phyloP scores from a whole-genome alignment of 2,797 vertebrate species.

The Nannoperca australis region DNA sequence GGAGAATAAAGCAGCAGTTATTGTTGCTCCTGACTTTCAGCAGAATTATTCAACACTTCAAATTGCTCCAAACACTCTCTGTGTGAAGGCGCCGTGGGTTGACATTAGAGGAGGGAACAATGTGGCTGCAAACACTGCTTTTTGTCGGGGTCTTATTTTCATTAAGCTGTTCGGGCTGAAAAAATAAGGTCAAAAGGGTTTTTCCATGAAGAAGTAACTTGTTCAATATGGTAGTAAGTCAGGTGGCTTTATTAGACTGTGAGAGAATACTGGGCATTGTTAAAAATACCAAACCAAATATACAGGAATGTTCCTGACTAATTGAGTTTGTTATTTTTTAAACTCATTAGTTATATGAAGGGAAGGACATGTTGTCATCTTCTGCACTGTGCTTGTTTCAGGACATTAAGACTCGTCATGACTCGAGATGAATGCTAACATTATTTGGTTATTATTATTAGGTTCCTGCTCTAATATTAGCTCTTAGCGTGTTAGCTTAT shows the following conservation, averaged over 20 bases:
- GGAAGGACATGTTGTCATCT: conserved; percentile 22
- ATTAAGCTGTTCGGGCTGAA: conserved; percentile 29
- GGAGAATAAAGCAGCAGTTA: conserved; percentile 7
- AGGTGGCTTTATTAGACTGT: not conserved
- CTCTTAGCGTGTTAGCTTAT: too few species aligned
- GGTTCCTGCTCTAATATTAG: too few species aligned
- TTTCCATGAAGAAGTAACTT: not conserved
- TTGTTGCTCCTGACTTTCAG: conserved; percentile 12
- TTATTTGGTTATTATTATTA: too few species aligned
- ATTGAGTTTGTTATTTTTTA: too few species aligned
- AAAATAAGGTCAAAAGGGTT: not conserved
- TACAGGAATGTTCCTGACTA: not conserved
- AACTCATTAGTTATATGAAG: too few species aligned
- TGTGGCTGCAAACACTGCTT: not conserved
- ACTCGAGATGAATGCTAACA: conserved; percentile 5
- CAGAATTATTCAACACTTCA: conserved; percentile 14
- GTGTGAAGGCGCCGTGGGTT: conserved; percentile 6
- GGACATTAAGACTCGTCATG: not conserved
- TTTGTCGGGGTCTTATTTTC: conserved; percentile 9
- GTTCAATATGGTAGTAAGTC: not conserved
- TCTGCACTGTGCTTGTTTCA: not conserved
- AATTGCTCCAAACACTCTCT: conserved; percentile 14
- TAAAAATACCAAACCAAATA: not conserved
- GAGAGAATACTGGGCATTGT: too few species aligned
- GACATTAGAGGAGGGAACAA: conserved; percentile 1